Conservation (phyloP, 2,113 vertebrate genomes). For the Macquaria australasica region DNA sequence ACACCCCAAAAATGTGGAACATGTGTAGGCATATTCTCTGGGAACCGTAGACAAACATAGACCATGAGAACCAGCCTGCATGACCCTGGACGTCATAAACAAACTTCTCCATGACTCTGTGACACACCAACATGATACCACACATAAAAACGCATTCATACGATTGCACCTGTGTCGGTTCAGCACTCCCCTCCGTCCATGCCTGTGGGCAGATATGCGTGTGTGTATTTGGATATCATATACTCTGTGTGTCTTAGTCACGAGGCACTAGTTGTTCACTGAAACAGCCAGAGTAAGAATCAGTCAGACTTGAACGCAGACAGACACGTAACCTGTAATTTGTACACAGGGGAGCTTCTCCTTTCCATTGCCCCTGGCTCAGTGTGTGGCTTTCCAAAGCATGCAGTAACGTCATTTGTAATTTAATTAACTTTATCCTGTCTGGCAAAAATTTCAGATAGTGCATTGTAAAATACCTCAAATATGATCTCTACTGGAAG, state of each 20-base stretch:
- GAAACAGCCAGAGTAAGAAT: constrained; percentile 52
- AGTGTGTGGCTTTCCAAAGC: constrained; percentile 75
- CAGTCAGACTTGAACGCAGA: constrained; percentile 68
- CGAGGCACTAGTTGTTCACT: constrained; percentile 40
- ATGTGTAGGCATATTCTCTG: constrained; percentile 82
- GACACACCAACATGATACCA: constrained; percentile 73
- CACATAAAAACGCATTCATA: constrained; percentile 72
- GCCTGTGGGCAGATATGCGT: constrained; percentile 29
- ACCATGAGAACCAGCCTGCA: constrained; percentile 69
- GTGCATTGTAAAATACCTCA: constrained; percentile 22
- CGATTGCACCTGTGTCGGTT: constrained; percentile 77
- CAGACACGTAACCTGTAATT: constrained; percentile 82
- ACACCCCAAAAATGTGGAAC: constrained; percentile 82
- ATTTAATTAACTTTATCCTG: constrained; percentile 74
- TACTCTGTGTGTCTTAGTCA: constrained; percentile 23
- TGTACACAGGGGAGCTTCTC: constrained; percentile 70
- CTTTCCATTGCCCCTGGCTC: constrained; percentile 75
- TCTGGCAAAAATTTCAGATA: constrained; percentile 42
- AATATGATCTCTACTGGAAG: constrained; percentile 8
- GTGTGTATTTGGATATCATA: constrained; percentile 46
- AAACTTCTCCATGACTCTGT: constrained; percentile 63
- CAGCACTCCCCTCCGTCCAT: constrained; percentile 24
- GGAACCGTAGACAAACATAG: constrained; percentile 75
- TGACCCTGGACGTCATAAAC: constrained; percentile 78
- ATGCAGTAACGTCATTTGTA: constrained; percentile 71